Evolutionary conservation across 2,797 vertebrate species (phyloP), one percentile per base, ranked within the genome.

Genomic region (Gila robusta): DNA sequence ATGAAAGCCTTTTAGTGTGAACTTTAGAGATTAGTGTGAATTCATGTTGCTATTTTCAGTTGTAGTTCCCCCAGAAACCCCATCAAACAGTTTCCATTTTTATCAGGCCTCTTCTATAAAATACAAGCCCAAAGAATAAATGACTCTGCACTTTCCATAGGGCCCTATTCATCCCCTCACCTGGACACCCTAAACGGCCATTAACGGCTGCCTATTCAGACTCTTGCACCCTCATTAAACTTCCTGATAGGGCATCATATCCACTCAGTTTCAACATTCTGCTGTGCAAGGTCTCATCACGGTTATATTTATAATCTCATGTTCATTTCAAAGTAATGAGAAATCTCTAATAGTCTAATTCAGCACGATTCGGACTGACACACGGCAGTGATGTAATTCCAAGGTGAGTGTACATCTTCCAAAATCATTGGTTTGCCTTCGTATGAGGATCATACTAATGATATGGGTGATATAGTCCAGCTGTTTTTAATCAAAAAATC

Each of bases 401-500:
- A 74, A 79, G 59, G 77, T 83, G 73, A 84, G 56, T 70, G 67
- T 35, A 83, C 39, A 79, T 71, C 16, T 62, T 79, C 66, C 23
- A 83, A 79, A 62, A 54, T 71, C 70, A 73, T 35, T 37, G 69
- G 37, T 79, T 39, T 82, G 72, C 32, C 54, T 82, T 84, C 70
- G 71, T 84, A 82, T 82, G 62, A 26, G 67, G 39, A 83, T 79
- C 84, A 82, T 64, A 47, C 67, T 44, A 79, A 88, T 87, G 62
- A 44, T 83, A 83, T 80, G 84, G 71, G 69, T 86, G 81, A 86
- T 82, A 79, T 74, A 70, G 89, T 79, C 82, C 87, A 84, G 82
- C n/a, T 76, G 66, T 86, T 88, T 87, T 85, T 89, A 87, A 87
- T 84, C 72, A 52, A 86, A 88, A 78, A 76, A 79, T 39, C 81